These are phyloP conservation scores for Glyptemys insculpta DNA, from an alignment of 2,797 vertebrate species.

Conservation along the genomic window DNA sequence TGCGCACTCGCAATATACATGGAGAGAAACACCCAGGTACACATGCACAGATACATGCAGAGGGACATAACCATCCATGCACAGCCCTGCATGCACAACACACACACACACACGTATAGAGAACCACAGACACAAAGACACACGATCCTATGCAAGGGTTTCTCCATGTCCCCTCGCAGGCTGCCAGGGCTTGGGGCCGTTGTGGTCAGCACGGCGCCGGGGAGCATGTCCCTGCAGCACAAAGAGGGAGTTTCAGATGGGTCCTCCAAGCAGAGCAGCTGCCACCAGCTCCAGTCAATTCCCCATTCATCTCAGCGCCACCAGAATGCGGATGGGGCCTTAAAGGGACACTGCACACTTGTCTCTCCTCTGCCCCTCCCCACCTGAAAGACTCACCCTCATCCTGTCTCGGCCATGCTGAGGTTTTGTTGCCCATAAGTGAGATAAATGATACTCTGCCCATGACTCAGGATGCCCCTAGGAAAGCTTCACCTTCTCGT, in stretches of 20 bases:
- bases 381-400: neutral
- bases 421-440: neutral
- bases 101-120: too few species aligned
- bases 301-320: neutral
- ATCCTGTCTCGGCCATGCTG: neutral
- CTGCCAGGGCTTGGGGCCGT: neutral
- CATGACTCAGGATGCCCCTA: neutral
- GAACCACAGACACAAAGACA: neutral
- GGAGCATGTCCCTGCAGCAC: neutral
- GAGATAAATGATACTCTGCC: neutral
- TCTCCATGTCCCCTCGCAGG: neutral
- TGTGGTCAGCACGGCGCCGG: neutral
- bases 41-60: neutral
- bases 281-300: neutral
- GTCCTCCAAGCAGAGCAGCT: neutral
- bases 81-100: neutral
- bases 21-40: neutral
- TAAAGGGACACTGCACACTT: neutral
- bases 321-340: neutral
- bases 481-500: neutral
- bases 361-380: neutral
- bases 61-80: neutral
- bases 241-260: neutral
- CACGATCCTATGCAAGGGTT: neutral
- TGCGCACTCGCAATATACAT: neutral